phyloP scores from a whole-genome alignment of 2,888 invertebrate species.

The Andricus quercusramuli region DNA sequence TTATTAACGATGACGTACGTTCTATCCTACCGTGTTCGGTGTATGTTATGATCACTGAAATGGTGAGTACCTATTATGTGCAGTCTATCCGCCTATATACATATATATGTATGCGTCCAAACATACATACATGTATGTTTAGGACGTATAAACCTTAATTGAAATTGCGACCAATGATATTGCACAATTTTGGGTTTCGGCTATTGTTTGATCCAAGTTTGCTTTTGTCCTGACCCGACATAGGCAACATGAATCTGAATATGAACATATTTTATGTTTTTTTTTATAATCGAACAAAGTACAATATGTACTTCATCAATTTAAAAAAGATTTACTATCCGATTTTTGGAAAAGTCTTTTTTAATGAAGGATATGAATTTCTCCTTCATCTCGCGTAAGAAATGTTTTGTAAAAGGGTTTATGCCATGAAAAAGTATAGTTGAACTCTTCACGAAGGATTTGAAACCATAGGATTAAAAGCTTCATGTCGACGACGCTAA shows the following conservation, averaged over 20 bases:
- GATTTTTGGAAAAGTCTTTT: too few species aligned
- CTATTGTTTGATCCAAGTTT: neutral
- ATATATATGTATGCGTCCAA: neutral
- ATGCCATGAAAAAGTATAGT: too few species aligned
- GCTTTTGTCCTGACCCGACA: too few species aligned
- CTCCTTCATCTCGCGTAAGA: too few species aligned
- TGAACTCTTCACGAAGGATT: too few species aligned
- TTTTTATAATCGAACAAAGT: too few species aligned
- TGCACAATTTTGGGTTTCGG: neutral
- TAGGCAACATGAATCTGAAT: too few species aligned
- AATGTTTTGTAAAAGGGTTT: too few species aligned
- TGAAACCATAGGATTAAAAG: neutral
- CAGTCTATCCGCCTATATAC: neutral
- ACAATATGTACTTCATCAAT: too few species aligned
- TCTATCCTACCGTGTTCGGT: conserved; percentile 20
- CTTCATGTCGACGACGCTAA: neutral
- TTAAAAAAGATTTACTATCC: too few species aligned
- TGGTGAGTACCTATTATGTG: conserved; percentile 28
- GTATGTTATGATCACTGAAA: conserved; percentile 20
- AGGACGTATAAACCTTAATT: neutral
- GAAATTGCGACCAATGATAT: neutral
- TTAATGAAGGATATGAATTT: too few species aligned
- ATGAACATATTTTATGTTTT: too few species aligned
- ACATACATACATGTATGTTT: neutral
- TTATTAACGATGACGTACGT: conserved; percentile 41